Conservation (phyloP, 2,888 invertebrate genomes). For the Dryadula phaetusa region DNA sequence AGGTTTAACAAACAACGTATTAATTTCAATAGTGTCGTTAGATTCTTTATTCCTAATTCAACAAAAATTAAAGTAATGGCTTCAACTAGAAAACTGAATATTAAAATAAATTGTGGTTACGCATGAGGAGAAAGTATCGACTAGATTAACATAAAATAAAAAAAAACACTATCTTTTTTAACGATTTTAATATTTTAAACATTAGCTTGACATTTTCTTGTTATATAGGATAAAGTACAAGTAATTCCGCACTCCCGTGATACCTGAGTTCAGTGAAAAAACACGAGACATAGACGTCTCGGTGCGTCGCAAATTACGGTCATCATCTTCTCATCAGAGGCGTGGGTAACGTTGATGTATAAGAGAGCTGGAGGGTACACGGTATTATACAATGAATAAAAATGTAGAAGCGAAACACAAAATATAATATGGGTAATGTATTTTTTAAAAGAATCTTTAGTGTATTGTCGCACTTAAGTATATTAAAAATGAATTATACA, state of each 20-base stretch:
- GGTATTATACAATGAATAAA: conserved; percentile 48
- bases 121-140: conserved; percentile 34
- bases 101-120: conserved; percentile 30
- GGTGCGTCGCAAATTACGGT: conserved; percentile 84
- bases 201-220: conserved; percentile 56
- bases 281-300: conserved; percentile 84
- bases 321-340: conserved; percentile 84
- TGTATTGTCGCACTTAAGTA: neutral
- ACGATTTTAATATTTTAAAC: conserved; percentile 17
- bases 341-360: conserved; percentile 82
- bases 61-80: conserved; percentile 38
- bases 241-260: conserved; percentile 81
- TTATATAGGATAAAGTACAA: conserved; percentile 79
- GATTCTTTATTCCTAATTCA: conserved; percentile 34
- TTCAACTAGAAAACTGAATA: conserved; percentile 34
- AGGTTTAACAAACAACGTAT: too few relatives aligned
- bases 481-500: too few relatives aligned
- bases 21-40: neutral
- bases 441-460: conserved; percentile 4
- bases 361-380: conserved; percentile 64
- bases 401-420: conserved; percentile 38
- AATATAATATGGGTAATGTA: conserved; percentile 11
- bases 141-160: neutral
- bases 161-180: neutral
- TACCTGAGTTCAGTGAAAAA: conserved; percentile 83